Evolutionary conservation across 2,113 vertebrate species (phyloP), one percentile per base, ranked within the genome.

Genomic region (pig (Sus scrofa)): DNA sequence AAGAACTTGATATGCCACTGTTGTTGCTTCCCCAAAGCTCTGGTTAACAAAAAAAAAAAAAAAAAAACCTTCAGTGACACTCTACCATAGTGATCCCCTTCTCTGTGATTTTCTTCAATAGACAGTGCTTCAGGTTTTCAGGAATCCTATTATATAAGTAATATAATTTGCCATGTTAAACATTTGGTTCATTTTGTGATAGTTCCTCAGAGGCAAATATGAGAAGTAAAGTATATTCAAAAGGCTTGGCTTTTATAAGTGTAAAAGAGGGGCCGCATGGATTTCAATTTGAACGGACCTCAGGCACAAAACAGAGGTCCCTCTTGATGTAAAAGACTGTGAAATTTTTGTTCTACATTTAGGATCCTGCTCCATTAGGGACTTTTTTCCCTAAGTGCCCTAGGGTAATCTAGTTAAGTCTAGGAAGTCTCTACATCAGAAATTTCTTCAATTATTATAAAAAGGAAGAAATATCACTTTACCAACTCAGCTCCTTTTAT

Each of bases 271-370:
- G 73, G 22, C 27, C 63, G 65, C 37, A 15, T 86, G 89, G 78
- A 95, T 97, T 97, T 97, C 96, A 92, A 96, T 97, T 94, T 98
- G 85, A 97, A 97, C 95, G 89, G 90, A 97, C 96, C 96, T 97
- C 93, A 44, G 98, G 97, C 98, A 96, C 94, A 97, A 96, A 97
- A 92, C 52, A 95, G 89, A 95, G 84, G 95, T 96, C 90, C 75
- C 96, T 93, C 71, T 94, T 96, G 97, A 95, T 94, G 91, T 95
- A 97, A 97, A 94, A 96, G 94, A 94, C 65, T 94, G 63, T 95
- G 67, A 95, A 98, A 93, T 94, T 96, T 95, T 86, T 96, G 96
- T 96, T 97, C 93, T 93, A 97, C 93, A 98, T 97, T 98, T 92
- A 95, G 90, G 50, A 96, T 98, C 34, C 73, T 90, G 71, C 67